These are phyloP conservation scores for Bicyclus anynana DNA, from an alignment of 1,140 invertebrate genomes.

Conservation along the genomic window DNA sequence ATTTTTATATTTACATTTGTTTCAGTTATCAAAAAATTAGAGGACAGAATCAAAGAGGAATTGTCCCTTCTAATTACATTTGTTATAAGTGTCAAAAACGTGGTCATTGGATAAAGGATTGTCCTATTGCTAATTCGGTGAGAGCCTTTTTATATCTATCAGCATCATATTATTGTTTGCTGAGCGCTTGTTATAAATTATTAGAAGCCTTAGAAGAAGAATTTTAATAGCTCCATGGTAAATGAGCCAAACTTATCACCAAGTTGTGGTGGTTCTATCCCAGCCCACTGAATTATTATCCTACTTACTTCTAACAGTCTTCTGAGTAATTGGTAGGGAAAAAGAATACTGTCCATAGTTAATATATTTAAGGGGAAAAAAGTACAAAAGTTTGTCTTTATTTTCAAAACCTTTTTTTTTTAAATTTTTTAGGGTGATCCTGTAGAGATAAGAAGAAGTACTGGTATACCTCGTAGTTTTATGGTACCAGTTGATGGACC, in stretches of 20 bases:
- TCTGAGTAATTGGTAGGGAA: no score
- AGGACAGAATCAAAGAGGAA: conserved; percentile 90
- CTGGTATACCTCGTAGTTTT: conserved; percentile 98
- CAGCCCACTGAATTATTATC: no score
- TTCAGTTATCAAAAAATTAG: conserved; percentile 91
- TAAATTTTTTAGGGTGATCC: conserved; percentile 74
- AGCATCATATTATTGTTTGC: background rate
- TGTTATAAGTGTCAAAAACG: conserved; percentile 95
- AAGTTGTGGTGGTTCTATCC: no score
- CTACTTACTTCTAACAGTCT: no score
- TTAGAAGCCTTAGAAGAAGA: conserved; percentile 9
- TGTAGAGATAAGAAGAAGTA: conserved; percentile 92
- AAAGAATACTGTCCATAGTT: no score
- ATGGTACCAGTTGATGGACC: conserved; percentile 95
- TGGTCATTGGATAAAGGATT: conserved; percentile 98
- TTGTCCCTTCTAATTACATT: conserved; percentile 92
- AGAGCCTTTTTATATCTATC: conserved; percentile 12
- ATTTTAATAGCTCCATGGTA: no score
- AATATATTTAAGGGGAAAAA: background rate
- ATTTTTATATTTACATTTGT: conserved; percentile 15
- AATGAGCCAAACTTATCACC: no score
- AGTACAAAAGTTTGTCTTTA: background rate
- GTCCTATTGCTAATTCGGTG: conserved; percentile 81
- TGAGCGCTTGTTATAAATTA: background rate
- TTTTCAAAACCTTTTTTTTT: conserved; percentile 23